These are phyloP conservation scores for Drosophila lacicola DNA, from an alignment of 2,888 invertebrate genomes.

Conservation along the genomic window DNA sequence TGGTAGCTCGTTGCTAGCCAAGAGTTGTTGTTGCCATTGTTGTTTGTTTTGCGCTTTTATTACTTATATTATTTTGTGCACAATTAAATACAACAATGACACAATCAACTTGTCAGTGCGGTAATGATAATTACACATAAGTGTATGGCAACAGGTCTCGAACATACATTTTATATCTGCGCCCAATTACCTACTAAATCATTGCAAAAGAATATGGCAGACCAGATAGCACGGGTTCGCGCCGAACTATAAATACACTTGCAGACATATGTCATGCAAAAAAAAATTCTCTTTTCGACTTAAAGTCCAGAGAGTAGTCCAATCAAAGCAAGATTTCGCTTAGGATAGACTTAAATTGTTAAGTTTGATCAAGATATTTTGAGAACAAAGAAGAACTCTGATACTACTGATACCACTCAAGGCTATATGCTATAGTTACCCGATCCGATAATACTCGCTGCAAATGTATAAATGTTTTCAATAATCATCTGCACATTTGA, in stretches of 20 bases:
- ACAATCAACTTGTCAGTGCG: constrained; percentile 54
- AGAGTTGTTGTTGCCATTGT: constrained; percentile 31
- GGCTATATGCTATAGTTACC: no score
- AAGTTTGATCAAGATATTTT: no score
- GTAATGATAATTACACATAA: constrained; percentile 62
- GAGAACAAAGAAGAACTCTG: no score
- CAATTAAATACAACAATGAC: constrained; percentile 61
- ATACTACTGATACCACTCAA: no score
- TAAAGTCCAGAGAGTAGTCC: no score
- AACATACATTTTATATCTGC: constrained; percentile 4
- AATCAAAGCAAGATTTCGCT: no score
- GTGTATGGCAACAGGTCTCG: constrained; percentile 30
- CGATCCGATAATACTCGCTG: no score
- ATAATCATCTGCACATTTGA: no score
- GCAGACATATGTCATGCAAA: background rate
- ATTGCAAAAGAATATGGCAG: constrained; percentile 7
- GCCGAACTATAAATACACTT: background rate
- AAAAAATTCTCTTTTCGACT: background rate
- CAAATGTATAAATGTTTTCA: no score
- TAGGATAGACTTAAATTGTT: no score
- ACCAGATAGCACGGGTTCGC: background rate
- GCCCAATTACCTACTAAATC: constrained; percentile 25
- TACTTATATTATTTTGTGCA: constrained; percentile 41
- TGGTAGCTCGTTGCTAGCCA: constrained; percentile 58
- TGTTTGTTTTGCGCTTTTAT: constrained; percentile 27